Conservation (phyloP, 2,888 invertebrate species). For the Ganaspis brasiliensis region DNA sequence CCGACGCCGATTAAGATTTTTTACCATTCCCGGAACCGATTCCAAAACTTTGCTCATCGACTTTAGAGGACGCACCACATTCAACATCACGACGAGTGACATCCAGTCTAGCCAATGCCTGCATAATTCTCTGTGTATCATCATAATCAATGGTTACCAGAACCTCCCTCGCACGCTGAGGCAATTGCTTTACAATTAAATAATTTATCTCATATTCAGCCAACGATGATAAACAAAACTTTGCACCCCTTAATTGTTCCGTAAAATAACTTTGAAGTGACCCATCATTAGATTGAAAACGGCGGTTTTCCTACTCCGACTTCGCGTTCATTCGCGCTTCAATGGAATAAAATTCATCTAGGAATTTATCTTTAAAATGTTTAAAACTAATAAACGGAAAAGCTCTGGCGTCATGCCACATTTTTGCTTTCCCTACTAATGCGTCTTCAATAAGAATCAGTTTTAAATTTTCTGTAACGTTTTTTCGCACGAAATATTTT, state of each 20-base stretch:
- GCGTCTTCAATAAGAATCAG: conserved; percentile 18
- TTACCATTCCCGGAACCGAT: neutral
- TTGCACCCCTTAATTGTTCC: conserved; percentile 9
- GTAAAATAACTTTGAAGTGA: conserved; percentile 4
- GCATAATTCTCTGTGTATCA: neutral
- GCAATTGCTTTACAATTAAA: conserved; percentile 22
- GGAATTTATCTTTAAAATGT: neutral
- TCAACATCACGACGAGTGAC: neutral
- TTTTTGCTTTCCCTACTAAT: neutral
- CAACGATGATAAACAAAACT: neutral
- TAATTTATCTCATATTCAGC: neutral
- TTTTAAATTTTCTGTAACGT: neutral
- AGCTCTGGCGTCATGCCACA: conserved; percentile 7
- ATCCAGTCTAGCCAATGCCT: conserved; percentile 2
- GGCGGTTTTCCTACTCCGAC: neutral
- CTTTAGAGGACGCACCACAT: neutral
- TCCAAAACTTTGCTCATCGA: too few species aligned
- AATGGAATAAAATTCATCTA: conserved; percentile 5
- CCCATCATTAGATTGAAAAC: neutral
- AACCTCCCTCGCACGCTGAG: neutral
- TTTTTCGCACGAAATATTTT: conserved; percentile 14
- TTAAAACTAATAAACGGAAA: neutral
- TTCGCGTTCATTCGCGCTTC: conserved; percentile 30
- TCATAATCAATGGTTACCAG: conserved; percentile 2
- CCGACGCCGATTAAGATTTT: neutral